Conservation (phyloP, 2,888 invertebrate species). For the Nephrotoma appendiculata region DNA sequence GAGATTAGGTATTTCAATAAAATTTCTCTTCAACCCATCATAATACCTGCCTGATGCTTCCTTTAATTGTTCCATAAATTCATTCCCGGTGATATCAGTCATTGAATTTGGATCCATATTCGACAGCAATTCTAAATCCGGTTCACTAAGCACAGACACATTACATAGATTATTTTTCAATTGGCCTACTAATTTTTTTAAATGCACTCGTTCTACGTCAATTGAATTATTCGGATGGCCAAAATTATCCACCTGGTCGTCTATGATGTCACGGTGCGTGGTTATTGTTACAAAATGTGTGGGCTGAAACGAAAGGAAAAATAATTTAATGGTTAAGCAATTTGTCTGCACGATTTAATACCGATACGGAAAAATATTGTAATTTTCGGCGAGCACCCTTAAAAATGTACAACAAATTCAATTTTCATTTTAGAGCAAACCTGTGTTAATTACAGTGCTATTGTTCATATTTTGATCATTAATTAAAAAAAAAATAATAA, state of each 20-base stretch:
- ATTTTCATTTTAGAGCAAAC: background rate
- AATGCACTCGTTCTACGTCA: slow-evolving; percentile 36
- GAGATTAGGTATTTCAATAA: background rate
- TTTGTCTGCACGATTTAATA: background rate
- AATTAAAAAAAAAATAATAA: background rate
- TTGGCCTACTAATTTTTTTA: slow-evolving; percentile 61
- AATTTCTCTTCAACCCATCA: background rate
- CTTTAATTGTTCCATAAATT: slow-evolving; percentile 65
- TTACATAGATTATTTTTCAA: slow-evolving; percentile 70
- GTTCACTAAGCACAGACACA: slow-evolving; percentile 69
- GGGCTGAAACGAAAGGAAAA: slow-evolving; percentile 22
- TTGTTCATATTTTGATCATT: background rate
- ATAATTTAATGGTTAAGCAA: background rate
- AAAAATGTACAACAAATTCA: background rate
- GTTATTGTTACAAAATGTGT: slow-evolving; percentile 33
- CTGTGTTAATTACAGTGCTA: background rate
- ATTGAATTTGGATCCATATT: slow-evolving; percentile 84
- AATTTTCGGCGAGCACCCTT: no score
- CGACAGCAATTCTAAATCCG: slow-evolving; percentile 68
- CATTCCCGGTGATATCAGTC: slow-evolving; percentile 64
- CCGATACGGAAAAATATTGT: no score
- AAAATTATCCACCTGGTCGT: slow-evolving; percentile 4
- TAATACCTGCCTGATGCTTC: slow-evolving; percentile 64
- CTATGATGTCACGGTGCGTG: slow-evolving; percentile 36
- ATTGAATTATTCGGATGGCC: slow-evolving; percentile 38